Evolutionary conservation across 2,888 invertebrate genomes (phyloP), one percentile per base, ranked within the genome.

Genomic region (Parnassius smintheus): DNA sequence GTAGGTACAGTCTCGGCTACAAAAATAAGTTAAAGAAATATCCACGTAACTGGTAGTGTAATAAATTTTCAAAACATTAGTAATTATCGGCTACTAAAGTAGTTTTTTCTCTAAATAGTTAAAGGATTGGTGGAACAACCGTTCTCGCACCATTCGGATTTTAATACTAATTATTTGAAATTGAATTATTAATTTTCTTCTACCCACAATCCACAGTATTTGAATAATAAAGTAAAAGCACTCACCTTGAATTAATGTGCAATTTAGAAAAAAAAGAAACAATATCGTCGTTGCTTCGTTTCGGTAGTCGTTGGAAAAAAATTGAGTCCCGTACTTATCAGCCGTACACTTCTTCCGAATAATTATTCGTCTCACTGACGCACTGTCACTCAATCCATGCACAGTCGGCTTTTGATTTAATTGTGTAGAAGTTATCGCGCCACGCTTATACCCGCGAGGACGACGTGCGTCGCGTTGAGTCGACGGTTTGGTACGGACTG

Each of bases 401-500:
- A 81, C 86, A 76, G 80, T 81, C 83, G 86, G 81, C 80, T 80
- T 81, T 82, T 81, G 54, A 58, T 72, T 66, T 59, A 59, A 42
- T 63, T 59, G 55, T 66, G 61, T 68, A 65, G 75, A 76, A 79
- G 77, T 79, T 80, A 77, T 80, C 83, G 81, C 86, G 83, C 78
- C 77, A 76, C 78, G 72, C 68, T 74, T 70, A 77, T 72, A 75
- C 68, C 75, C 53, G 75, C 77, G 72, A 72, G 76, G 73, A 71
- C 75, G 76, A 69, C 59, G 70, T 70, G 73, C 86, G 87, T 85
- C 76, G 70, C 77, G 67, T 74, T 82, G 72, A 71, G 74, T 74
- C 86, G 83, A 76, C 76, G 81, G 84, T 74, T 81, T 80, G 83
- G 72, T 75, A 82, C 80, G 78, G 84, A 91, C 91, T 91, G 88